Base-by-base conservation (phyloP, 2,888 invertebrate species). In the Spodoptera picta region DNA sequence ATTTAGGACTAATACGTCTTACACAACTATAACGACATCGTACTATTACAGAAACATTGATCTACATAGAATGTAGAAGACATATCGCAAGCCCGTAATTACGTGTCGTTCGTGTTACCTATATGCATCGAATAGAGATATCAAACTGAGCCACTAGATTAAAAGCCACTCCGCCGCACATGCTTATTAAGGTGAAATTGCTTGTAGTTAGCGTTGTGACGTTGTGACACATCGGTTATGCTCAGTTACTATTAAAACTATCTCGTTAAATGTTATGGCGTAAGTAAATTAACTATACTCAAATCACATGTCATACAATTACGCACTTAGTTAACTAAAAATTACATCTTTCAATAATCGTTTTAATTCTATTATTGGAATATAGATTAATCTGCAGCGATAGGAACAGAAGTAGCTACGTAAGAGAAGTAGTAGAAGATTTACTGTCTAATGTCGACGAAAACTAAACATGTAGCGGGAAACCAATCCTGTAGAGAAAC, bases 161-260 rank as follows among this genome's bases (percentile, higher is more conserved):
- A 62, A 65, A 46, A 49, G 47, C 48, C 14, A 45, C 27, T 31
- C 44, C 11, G 48, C 52, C 50, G 56, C 55, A 64, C 14, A 61
- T 50, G 48, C 19, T 64, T 61, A 66, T 69, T 65, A 66, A n/a
- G 14, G 41, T 57, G 45, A 65, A 56, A 69, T 73, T 62, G 55
- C 49, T 60, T 43, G 14, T 41, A 58, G 46, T 71, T 43, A 52
- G 44, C 12, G 67, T 60, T 72, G 47, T 1, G 41, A 61, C 12
- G 67, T 60, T 72, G 47, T 1, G 41, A 61, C 53, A 72, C 19
- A 46, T 47, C 42, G 14, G n/a, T 53, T 56, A 67, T 60, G 57
- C 48, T 57, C 19, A 54, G 45, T 53, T 60, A 55, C 57, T 45
- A 46, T 27, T 54, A 42, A 59, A 56, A 41, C 10, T 7, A 11